Evolutionary conservation across 2,113 vertebrate genomes (phyloP), one percentile per base, ranked within the genome.

Genomic region (Jaculus jaculus): DNA sequence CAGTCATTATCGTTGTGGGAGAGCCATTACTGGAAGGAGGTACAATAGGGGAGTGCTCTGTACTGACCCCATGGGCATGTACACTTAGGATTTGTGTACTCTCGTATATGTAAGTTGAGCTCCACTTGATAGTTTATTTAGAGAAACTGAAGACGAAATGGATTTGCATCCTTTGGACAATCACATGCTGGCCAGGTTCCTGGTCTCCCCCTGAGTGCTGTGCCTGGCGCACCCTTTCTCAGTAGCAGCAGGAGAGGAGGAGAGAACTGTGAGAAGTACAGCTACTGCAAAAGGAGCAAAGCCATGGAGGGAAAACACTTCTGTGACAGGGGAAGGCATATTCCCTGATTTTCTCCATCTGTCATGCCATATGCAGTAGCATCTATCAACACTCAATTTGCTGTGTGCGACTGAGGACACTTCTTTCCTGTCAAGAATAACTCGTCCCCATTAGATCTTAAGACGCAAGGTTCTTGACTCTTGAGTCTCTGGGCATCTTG

Each of bases 311-410:
- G 82, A 87, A 96, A 97, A 84, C 85, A 92, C 68, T 96, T 84
- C 72, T 75, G 93, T 94, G 91, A 95, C 83, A 90, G 94, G 84
- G 68, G 68, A 77, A 84, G 79, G 68, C 72, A 81, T 87, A 24
- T 86, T 97, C 83, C 93, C 75, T 66, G 28, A 94, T 30, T 92
- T 61, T 92, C 39, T 86, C 92, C 95, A 93, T 94, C 94, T 98
- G 96, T 80, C 75, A 88, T 34, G 73, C 89, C 82, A 77, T 91
- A 97, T 94, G 92, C 34, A 51, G 60, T 65, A 68, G 32, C 54
- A 74, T 94, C 92, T 74, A 94, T 93, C 90, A 95, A 87, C 26
- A 71, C 81, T 30, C 93, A 79, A 90, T 97, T 93, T 97, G 81
- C 90, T 91, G 30, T 72, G 58, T 86, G 39, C 80, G 88, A 87